Evolutionary conservation across 1,140 invertebrate species (phyloP).

Genomic region (Dysdera silvatica): DNA sequence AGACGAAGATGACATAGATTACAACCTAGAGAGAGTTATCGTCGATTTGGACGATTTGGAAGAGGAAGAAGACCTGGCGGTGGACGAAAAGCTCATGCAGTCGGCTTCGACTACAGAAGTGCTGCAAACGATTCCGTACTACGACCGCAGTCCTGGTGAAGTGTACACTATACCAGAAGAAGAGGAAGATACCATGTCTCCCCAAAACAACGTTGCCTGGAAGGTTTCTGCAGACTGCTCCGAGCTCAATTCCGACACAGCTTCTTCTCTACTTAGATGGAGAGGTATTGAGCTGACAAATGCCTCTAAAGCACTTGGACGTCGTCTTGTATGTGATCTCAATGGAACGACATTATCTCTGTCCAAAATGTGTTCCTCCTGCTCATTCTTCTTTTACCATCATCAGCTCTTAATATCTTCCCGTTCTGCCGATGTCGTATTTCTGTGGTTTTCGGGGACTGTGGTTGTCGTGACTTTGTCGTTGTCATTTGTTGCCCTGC

Average conservation of each 20-base stretch:
- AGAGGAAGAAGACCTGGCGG: slow-evolving; percentile 3
- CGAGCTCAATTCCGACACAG: slow-evolving; percentile 35
- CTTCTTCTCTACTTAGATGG: slow-evolving; percentile 24
- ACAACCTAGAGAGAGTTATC: too few relatives aligned
- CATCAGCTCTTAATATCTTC: neutral
- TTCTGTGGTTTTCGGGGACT: too few relatives aligned
- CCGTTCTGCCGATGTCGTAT: neutral
- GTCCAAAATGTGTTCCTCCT: neutral
- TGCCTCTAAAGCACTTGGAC: neutral
- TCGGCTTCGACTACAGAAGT: slow-evolving; percentile 12
- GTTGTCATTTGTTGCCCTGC: too few relatives aligned
- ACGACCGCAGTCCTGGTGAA: slow-evolving; percentile 49
- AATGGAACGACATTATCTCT: neutral
- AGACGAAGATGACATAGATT: slow-evolving; percentile 30
- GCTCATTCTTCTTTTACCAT: neutral
- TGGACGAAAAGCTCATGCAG: neutral
- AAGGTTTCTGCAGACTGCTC: slow-evolving; percentile 42
- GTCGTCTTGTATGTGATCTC: neutral
- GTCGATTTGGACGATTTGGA: slow-evolving; percentile 32
- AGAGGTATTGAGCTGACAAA: slow-evolving; percentile 27
- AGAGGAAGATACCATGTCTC: slow-evolving; percentile 50
- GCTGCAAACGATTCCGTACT: slow-evolving; percentile 37
- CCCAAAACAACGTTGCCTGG: slow-evolving; percentile 47
- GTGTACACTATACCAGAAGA: slow-evolving; percentile 53
- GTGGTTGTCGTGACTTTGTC: too few relatives aligned